phyloP scores from a whole-genome alignment of 2,113 vertebrate genomes.

The Vicugna pacos region DNA sequence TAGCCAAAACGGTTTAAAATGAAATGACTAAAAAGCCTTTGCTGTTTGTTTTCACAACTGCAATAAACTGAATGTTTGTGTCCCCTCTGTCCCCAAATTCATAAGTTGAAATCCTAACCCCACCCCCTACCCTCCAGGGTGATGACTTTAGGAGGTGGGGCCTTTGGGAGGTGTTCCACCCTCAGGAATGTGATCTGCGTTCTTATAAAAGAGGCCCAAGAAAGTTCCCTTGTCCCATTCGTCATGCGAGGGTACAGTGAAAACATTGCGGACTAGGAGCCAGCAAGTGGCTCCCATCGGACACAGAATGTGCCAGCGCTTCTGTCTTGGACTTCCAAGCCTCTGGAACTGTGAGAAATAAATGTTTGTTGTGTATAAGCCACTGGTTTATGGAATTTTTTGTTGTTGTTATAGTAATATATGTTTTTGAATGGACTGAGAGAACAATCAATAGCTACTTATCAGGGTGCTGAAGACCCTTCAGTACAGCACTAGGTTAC shows the following conservation, averaged over 20 bases:
- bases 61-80: neutral
- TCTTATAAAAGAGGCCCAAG: neutral
- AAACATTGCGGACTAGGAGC: neutral
- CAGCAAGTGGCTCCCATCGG: neutral
- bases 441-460: neutral
- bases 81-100: neutral
- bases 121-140: neutral
- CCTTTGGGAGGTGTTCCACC: neutral
- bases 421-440: neutral
- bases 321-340: neutral
- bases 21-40: neutral
- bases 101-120: neutral
- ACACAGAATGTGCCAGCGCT: neutral
- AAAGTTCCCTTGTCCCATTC: neutral
- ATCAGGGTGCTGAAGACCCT: neutral
- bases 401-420: neutral
- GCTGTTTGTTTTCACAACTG: neutral
- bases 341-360: neutral
- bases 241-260: neutral
- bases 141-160: neutral
- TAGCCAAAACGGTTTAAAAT: neutral
- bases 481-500: too few species aligned
- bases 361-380: neutral
- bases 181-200: neutral
- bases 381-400: neutral